A percentile compares a stretch with the other conserved stretches of the same genome.
Conservation (phyloP, 2,113 vertebrate species). For the Crotalus helleri region DNA sequence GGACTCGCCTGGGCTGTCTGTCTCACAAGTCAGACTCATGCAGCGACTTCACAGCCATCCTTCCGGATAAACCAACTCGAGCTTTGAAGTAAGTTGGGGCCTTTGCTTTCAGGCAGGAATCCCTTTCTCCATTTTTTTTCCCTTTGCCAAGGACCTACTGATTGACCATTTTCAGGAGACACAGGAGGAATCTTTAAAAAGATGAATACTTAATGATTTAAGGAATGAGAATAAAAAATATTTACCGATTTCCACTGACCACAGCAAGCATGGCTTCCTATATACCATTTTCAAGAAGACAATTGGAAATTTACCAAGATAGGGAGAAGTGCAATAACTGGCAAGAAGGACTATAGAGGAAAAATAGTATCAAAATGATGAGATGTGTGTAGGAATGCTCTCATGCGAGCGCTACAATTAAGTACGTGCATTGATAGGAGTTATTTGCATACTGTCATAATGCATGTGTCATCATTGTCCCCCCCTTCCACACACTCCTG, state of each 20-base stretch:
- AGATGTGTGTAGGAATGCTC: neutral
- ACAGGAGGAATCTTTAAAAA: neutral
- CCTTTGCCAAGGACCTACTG: neutral
- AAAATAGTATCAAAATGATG: neutral
- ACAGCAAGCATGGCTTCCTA: neutral
- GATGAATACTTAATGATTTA: neutral
- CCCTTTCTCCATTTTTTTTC: neutral
- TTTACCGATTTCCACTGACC: neutral
- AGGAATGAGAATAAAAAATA: neutral
- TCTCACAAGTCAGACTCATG: conserved; percentile 97
- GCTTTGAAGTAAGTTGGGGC: conserved; percentile 87
- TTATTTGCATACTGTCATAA: neutral
- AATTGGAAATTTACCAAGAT: neutral
- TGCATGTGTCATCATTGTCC: neutral
- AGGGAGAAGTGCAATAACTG: neutral
- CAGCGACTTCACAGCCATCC: conserved; percentile 92
- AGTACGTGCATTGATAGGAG: neutral
- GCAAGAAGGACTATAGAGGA: neutral
- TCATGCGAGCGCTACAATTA: neutral
- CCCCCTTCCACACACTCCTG: neutral
- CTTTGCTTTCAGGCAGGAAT: neutral
- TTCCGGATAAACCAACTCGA: conserved; percentile 86
- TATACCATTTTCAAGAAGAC: neutral
- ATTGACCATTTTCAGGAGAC: neutral
- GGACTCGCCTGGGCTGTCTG: conserved; percentile 93